Conservation (phyloP, 2,888 invertebrate species). For the Tachina fera region DNA sequence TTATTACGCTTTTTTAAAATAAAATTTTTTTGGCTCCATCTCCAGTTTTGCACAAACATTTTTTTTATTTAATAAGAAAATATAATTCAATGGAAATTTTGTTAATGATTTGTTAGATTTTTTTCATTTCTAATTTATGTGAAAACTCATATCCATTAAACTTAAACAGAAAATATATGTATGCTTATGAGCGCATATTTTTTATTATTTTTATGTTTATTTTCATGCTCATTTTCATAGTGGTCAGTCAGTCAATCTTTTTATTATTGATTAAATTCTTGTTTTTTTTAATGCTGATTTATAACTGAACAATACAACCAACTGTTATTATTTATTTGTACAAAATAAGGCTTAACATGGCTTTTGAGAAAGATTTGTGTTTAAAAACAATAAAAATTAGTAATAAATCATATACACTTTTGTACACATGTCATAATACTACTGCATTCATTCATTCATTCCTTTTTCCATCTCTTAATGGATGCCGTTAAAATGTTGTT, state of each 20-base stretch:
- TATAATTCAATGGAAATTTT: constrained; percentile 2
- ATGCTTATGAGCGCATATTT: not conserved
- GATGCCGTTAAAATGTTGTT: constrained; percentile 21
- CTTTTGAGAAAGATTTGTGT: constrained; percentile 43
- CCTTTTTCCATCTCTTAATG: constrained; percentile 23
- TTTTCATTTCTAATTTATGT: constrained; percentile 17
- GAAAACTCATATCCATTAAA: not conserved
- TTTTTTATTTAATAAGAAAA: not conserved
- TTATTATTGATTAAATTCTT: constrained; percentile 59
- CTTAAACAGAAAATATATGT: not conserved
- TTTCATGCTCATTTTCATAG: not conserved
- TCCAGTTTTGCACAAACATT: not conserved
- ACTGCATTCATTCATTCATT: constrained; percentile 15
- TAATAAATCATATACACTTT: constrained; percentile 68
- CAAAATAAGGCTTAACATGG: constrained; percentile 62
- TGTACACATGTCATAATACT: constrained; percentile 64
- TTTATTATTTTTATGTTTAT: not conserved
- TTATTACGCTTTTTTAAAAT: not conserved
- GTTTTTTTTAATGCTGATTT: constrained; percentile 66
- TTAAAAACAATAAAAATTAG: constrained; percentile 62
- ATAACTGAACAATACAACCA: constrained; percentile 51
- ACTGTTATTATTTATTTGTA: constrained; percentile 43
- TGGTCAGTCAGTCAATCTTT: constrained; percentile 26
- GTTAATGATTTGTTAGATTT: constrained; percentile 4
- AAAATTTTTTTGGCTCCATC: too few relatives aligned